Evolutionary conservation across 1,140 invertebrate genomes (phyloP), one percentile per base, ranked within the genome.

Genomic region (Sitobion miscanthi): DNA sequence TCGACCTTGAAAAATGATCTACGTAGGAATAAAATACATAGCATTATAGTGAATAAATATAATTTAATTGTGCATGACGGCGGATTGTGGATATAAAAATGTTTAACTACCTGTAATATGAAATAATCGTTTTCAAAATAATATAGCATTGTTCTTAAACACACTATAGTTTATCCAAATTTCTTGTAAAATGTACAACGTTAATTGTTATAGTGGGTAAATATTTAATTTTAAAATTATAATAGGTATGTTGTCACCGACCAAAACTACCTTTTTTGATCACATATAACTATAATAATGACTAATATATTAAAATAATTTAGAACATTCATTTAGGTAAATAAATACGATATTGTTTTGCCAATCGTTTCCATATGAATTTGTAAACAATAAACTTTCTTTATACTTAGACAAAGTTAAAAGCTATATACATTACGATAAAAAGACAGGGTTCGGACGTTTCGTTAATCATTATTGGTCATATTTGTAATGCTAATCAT

Each of bases 51-150:
- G 62, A 87, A 87, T 87, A 88, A 52, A 35, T 54, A 54, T 38
- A 38, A 89, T 89, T 89, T 54, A 89, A 89, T 89, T 89, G 49
- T 89, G 87, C 49, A 89, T 89, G 87, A 89, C 49, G n/a, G 49
- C 21, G 6, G 8, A 5, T 49, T 87, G 42, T 87, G 85, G 30
- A 87, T 87, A 49, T 87, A 87, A 49, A 49, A 87, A n/a, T 87
- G 49, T 38, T 30, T 47, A 4, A 42, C 42, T 87, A 47, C 25
- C 69, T 25, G 8, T 11, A 57, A 17, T n/a, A 69, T n/a, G 11
- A n/a, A 69, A 69, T n/a, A 69, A n/a, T 69, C 14, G 30, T 62
- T 62, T 62, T 30, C 14, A 30, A 62, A 62, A 62, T 17, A n/a
- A 69, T 8, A 0, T n/a, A n/a, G 62, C 1, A 77, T 77, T 69